Conservation (phyloP, 2,113 vertebrate genomes). For the Nothocercus nigrocapillus region DNA sequence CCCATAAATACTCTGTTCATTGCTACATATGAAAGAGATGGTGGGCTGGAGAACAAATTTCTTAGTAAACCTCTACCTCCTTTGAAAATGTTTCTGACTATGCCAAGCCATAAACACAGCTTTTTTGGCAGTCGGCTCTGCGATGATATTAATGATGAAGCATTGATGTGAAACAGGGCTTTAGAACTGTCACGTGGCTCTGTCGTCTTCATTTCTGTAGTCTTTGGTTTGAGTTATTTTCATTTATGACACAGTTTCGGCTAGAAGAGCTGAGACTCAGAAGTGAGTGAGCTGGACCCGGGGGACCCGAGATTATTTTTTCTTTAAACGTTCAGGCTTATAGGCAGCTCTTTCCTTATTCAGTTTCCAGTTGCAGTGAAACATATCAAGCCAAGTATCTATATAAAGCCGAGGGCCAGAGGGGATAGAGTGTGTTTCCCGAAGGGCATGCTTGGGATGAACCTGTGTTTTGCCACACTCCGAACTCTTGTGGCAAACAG, state of each 20-base stretch:
- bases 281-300: not conserved
- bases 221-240: not conserved
- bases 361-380: not conserved
- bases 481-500: not conserved
- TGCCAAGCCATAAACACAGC: not conserved
- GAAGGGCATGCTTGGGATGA: not conserved
- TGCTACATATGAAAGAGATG: not conserved
- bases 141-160: not conserved
- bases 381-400: not conserved
- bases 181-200: not conserved
- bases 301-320: not conserved
- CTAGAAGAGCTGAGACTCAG: not conserved
- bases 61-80: not conserved
- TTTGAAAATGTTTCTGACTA: not conserved
- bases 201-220: not conserved
- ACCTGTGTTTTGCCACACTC: not conserved
- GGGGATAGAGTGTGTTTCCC: not conserved
- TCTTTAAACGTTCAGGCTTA: not conserved
- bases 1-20: not conserved
- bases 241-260: not conserved
- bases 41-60: not conserved
- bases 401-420: not conserved
- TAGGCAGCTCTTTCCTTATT: not conserved
- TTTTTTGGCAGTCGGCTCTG: not conserved
- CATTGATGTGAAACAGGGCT: not conserved